Evolutionary conservation across 2,113 vertebrate species (phyloP), one percentile per base, ranked within the genome.

Genomic region (Donacobius atricapilla): DNA sequence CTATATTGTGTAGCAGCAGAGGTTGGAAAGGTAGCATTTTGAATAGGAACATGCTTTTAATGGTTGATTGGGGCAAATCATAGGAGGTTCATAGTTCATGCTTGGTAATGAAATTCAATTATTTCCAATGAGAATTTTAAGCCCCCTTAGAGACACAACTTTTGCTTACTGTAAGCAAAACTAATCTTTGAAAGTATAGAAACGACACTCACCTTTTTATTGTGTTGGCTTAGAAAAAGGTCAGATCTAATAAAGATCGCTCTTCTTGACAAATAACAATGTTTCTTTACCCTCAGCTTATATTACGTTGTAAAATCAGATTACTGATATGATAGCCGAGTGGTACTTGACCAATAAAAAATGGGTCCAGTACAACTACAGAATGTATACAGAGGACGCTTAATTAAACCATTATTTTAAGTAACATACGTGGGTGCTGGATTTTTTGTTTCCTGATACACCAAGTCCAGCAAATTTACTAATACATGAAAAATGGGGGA

Each of bases 51-150:
- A 72, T 9, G 35, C 14, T 92, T 96, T 96, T 86, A 97, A 87
- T 8, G 5, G 66, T 57, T 95, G 91, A 94, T 95, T 93, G 87
- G 92, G 78, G 72, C 54, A 96, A 94, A 92, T 89, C 44, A 57
- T 80, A 92, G 91, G 47, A 20, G 11, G 77, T 96, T 93, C 82
- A 51, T 18, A 89, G 86, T 86, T 63, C 60, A 79, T 71, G 5
- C 72, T 95, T 94, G 65, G 63, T 96, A 97, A 95, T 96, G 91
- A 96, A 81, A 95, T 97, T 97, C 96, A 97, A 20, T 98, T 98
- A 97, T 95, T 98, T 97, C 64, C 89, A 92, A 64, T 27, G 44
- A 96, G 84, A 82, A 57, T 58, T 73, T 72, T 78, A 96, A 96
- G 18, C 37, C 72, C 75, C 37, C 16, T 27, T 54, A 87, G 63